Evolutionary conservation across 1,140 invertebrate species (phyloP), one percentile per base, ranked within the genome.

Genomic region (Drosophila pectinifera): DNA sequence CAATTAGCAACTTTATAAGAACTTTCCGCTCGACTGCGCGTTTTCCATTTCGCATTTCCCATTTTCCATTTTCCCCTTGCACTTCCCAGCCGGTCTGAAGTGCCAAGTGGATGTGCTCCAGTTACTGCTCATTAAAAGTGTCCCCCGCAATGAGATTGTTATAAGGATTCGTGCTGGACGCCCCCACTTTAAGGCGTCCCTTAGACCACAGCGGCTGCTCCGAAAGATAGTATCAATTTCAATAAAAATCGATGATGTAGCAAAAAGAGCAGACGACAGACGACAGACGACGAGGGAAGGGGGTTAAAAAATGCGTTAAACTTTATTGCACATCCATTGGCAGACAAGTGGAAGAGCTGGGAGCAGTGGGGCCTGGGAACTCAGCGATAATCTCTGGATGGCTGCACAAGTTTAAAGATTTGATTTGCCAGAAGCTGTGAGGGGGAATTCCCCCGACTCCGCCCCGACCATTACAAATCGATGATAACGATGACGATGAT

Each of bases 221-320:
- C 36, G 5, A 20, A 24, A 78, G 82, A 83, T 88, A 86, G 79
- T 83, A 84, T 88, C 83, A 88, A 89, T 88, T 83, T 88, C 83
- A 88, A 88, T 88, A 88, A 88, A 88, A 88, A 89, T 83, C 81
- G 83, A 89, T 89, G 83, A 89, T 65, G 68, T 80, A 69, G 80
- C 83, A 83, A 89, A 76, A 73, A 63, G 31, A 39, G 56, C 69
- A 54, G 54, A 57, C 39, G 43, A 24, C 72, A 57, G 58, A 55
- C 63, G 64, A 24, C 1, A 11, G 34, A 31, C 10, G 3, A 31
- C 16, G 31, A 28, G 58, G 38, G 28, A 26, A 20, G 20, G 13
- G 22, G 48, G 51, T 42, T 58, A 34, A 39, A 73, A 57, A 77
- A 69, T 70, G 65, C 75, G 84, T 80, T 88, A 73, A 88, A 80